Percentiles rank a stretch among this genome's conserved stretches.
Evolutionary conservation across 2,797 vertebrate species (phyloP).

Genomic region (Poecile montanus): DNA sequence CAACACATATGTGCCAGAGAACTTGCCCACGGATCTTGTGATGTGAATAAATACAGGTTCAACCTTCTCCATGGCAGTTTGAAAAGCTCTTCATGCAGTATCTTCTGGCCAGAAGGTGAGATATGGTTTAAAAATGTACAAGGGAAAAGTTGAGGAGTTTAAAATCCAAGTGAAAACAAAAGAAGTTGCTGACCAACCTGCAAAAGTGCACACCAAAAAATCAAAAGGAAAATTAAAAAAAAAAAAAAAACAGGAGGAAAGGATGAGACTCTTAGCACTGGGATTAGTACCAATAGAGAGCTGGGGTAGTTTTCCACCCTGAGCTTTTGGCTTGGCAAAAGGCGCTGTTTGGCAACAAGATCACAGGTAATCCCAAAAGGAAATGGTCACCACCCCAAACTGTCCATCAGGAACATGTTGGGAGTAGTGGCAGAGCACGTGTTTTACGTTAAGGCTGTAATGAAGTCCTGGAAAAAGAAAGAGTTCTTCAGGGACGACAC

Average conservation of each 20-base stretch:
- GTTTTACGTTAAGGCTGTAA: constrained; percentile 31
- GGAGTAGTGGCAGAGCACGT: not conserved
- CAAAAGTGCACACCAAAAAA: not conserved
- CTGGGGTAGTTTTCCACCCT: not conserved
- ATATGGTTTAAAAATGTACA: not conserved
- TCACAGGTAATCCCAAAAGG: constrained; percentile 1
- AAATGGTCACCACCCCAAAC: constrained; percentile 8
- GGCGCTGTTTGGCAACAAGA: constrained; percentile 56
- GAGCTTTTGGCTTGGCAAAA: constrained; percentile 25
- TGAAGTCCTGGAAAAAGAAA: constrained; percentile 20
- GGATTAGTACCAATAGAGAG: not conserved
- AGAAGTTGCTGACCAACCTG: not conserved
- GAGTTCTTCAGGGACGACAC: not conserved
- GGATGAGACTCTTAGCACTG: not conserved
- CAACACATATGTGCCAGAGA: not conserved
- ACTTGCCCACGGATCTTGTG: not conserved
- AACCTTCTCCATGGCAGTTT: not conserved
- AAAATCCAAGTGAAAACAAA: not conserved
- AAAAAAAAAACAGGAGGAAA: not conserved
- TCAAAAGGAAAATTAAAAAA: not conserved
- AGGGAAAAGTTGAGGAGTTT: not conserved
- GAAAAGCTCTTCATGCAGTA: not conserved
- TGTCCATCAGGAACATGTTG: not conserved
- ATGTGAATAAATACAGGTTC: not conserved
- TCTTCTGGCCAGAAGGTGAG: not conserved